Conservation (phyloP, 1,140 invertebrate genomes). For the Drosophila mayri region DNA sequence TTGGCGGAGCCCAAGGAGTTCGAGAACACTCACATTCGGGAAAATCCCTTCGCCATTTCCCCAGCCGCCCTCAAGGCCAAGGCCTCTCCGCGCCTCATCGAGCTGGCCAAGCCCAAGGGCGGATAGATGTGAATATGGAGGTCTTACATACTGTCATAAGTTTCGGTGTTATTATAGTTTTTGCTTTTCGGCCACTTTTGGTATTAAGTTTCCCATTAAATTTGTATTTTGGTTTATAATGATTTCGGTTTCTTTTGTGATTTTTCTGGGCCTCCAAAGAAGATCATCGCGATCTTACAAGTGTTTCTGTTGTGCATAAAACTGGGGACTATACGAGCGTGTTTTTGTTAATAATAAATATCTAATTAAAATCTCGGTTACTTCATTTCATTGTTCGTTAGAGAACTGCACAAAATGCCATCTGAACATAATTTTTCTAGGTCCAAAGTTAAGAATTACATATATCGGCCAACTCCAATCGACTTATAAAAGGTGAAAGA, state of each 20-base stretch:
- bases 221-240: constrained; percentile 29
- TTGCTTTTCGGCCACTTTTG: constrained; percentile 38
- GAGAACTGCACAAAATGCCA: too few relatives aligned
- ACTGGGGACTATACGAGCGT: neutral
- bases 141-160: neutral
- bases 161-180: constrained; percentile 12
- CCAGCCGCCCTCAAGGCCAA: constrained; percentile 85
- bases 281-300: too few relatives aligned
- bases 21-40: constrained; percentile 76
- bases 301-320: too few relatives aligned
- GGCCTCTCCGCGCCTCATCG: constrained; percentile 85
- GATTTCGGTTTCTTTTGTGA: neutral
- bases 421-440: neutral
- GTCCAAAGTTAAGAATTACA: neutral
- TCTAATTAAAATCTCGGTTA: neutral
- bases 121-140: constrained; percentile 13
- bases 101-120: constrained; percentile 85
- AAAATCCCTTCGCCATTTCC: constrained; percentile 76
- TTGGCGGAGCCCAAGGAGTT: constrained; percentile 85
- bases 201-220: constrained; percentile 24
- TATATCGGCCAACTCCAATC: neutral
- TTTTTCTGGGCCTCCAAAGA: neutral
- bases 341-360: neutral
- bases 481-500: constrained; percentile 4
- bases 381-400: too few relatives aligned